Conservation (phyloP, 92 coral and sea anemone species). For the Chrysogorgia sp. region DNA sequence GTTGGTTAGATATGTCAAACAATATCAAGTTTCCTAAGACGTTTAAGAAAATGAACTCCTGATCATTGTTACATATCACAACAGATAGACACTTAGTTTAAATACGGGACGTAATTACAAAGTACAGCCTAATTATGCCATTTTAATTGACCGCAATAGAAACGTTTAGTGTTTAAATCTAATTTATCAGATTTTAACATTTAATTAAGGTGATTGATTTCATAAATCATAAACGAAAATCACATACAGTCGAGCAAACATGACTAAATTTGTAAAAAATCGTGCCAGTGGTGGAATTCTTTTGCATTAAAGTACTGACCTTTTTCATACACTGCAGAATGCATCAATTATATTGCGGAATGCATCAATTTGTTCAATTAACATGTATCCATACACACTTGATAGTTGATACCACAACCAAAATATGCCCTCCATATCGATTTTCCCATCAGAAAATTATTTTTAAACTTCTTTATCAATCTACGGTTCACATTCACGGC, state of each 20-base stretch:
- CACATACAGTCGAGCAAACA: conserved; percentile 32
- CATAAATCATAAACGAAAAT: background rate
- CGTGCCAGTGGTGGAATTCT: background rate
- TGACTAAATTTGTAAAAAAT: background rate
- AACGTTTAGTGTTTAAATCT: too few relatives aligned
- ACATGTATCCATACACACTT: too few relatives aligned
- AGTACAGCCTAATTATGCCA: background rate
- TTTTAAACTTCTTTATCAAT: background rate
- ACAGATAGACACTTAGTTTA: too few relatives aligned
- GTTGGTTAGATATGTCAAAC: too few relatives aligned
- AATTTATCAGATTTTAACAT: background rate
- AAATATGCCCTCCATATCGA: background rate
- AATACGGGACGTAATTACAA: too few relatives aligned
- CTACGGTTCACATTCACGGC: background rate
- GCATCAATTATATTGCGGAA: too few relatives aligned
- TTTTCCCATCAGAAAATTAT: background rate
- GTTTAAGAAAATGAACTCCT: too few relatives aligned
- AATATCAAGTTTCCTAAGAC: too few relatives aligned
- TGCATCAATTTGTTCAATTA: too few relatives aligned
- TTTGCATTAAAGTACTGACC: too few relatives aligned
- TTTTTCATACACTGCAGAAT: too few relatives aligned
- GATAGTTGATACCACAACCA: background rate
- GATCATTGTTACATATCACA: too few relatives aligned
- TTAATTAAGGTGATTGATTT: background rate
- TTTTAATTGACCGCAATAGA: background rate